phyloP scores from a whole-genome alignment of 1,140 invertebrate genomes.

The Phthorimaea operculella region DNA sequence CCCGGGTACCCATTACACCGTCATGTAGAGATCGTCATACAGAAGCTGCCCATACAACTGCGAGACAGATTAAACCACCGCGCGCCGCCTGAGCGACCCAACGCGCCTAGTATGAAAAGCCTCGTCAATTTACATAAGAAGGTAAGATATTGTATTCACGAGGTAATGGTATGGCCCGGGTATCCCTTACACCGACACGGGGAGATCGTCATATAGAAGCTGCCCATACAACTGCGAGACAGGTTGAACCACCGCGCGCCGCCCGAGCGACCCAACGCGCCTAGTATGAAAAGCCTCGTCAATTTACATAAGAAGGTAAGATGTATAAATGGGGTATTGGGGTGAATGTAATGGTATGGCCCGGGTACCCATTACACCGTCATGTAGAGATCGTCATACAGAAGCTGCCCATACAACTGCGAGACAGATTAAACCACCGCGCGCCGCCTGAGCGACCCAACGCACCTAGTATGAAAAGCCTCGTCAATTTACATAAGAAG shows the following conservation, averaged over 20 bases:
- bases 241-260: conserved; percentile 74
- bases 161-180: conserved; percentile 75
- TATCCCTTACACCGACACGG: conserved; percentile 78
- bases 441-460: conserved; percentile 75
- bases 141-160: conserved; percentile 67
- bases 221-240: conserved; percentile 81
- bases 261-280: conserved; percentile 76
- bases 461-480: conserved; percentile 81
- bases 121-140: conserved; percentile 81
- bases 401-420: conserved; percentile 83
- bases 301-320: conserved; percentile 75
- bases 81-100: conserved; percentile 74
- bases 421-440: conserved; percentile 77
- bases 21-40: conserved; percentile 87
- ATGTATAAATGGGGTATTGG: conserved; percentile 64
- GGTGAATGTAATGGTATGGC: conserved; percentile 75
- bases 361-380: conserved; percentile 74
- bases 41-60: conserved; percentile 84
- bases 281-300: conserved; percentile 84
- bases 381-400: conserved; percentile 89
- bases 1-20: conserved; percentile 75
- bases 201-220: conserved; percentile 91
- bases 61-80: conserved; percentile 77
- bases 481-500: conserved; percentile 80
- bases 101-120: conserved; percentile 82